Evolutionary conservation across 2,888 invertebrate genomes (phyloP), one percentile per base, ranked within the genome.

Genomic region (Platycheirus albimanus): DNA sequence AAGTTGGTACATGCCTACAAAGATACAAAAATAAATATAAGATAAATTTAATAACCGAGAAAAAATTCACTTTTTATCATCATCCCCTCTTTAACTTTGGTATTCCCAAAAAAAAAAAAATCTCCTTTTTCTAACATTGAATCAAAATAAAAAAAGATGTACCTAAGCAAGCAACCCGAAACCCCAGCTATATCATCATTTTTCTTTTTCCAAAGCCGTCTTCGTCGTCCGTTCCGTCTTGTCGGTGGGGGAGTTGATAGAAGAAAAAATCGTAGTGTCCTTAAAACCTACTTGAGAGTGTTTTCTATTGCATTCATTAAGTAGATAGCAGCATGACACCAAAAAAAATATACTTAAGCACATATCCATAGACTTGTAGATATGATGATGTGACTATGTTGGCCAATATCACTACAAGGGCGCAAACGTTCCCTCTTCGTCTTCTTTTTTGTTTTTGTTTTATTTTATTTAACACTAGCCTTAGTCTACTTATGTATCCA

Each of bases 371-470:
- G 41, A 15, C 8, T 17, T 10, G 24, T 28, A 15, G 30, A 28
- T n/a, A 43, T 63, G 47, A 64, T 64, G 63, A 64, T 64, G 66
- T 79, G 72, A 69, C 28, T 51, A 83, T 69, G 83, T 77, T 83
- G 83, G 77, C 72, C 77, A 83, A 83, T 83, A 83, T 83, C 72
- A 72, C 77, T 49, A 72, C 77, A 77, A 83, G 83, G 77, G 72
- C 81, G 64, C 71, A 67, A 67, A 63, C 10, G 15, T 49, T 52
- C 47, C 15, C 28, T 49, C 52, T 15, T 45, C 52, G 7, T 19
- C 43, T 13, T 24, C 7, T 45, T 45, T 10, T 33, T 33, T 17
- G 6, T 41, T 43, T 61, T 17, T 36, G 15, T 33, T 52, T 56
- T 24, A 51, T 61, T 61, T 61, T 56, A 45, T 28, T 41, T 70